Base-by-base conservation (phyloP, 2,888 invertebrate species). In the Caenorhabditis doughertyi region DNA sequence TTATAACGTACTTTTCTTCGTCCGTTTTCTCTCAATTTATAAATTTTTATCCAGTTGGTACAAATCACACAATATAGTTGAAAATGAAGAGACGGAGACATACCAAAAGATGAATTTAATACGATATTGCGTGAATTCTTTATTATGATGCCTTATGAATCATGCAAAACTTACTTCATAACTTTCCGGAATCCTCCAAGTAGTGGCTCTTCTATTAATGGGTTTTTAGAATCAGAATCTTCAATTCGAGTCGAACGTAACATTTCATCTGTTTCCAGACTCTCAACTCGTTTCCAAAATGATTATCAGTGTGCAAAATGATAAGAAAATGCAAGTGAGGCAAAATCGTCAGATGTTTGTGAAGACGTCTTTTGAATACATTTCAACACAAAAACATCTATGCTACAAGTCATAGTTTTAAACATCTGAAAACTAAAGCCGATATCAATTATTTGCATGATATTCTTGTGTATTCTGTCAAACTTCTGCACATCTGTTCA, bases 51-150 rank as follows among this genome's bases (percentile, higher is more conserved):
- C 9, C 5, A 11, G 21, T 9, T n/a, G 42, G 18, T 49, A 53
- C 62, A 72, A 72, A 72, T 72, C 72, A 72, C 44, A 51, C 11
- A 58, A 39, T 51, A 51, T 39, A 39, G 27, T 3, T 23, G n/a
- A 71, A 27, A 21, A 27, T 0, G 8, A 25, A 51, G 55, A 42
- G 21, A 27, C 49, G 21, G 27, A 51, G 62, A 47, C 1, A 32
- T 47, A n/a, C 16, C 8, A 42, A 42, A 42, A 13, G 42, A 16
- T 42, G 3, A 42, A 3, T 42, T 7, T 13, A 42, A 42, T 11
- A 42, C 42, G 16, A 42, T 7, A 32, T 7, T n/a, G n/a, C n/a
- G n/a, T 7, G 9, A 32, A 9, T 7, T 32, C 5, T 32, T 32
- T 32, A 32, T 32, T 32, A 7, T 32, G 4, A 32, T 32, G 5